Conservation (phyloP, 2,113 vertebrate species). For the Prietella phreatophila region DNA sequence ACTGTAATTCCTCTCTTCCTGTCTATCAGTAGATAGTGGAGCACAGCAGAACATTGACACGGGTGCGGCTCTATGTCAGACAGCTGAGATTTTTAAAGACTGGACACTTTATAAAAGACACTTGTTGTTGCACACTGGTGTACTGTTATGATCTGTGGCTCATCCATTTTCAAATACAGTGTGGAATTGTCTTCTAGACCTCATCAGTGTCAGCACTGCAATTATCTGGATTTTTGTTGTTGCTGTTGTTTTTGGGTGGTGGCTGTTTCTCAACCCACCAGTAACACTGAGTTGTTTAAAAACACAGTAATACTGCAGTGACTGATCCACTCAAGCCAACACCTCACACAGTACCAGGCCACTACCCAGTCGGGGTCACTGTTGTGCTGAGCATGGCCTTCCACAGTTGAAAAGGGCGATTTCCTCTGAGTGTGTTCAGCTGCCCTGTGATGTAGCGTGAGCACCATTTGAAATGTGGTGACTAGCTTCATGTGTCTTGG, state of each 20-base stretch:
- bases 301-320: not conserved
- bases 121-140: not conserved
- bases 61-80: not conserved
- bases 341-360: not conserved
- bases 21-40: not conserved
- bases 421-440: not conserved
- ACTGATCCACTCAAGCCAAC: not conserved
- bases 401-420: not conserved
- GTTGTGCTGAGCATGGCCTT: not conserved
- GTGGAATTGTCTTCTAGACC: not conserved
- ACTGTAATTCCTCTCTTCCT: not conserved
- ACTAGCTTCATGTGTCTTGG: not conserved
- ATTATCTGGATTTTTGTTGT: not conserved
- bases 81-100: not conserved
- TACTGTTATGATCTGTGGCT: not conserved
- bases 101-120: not conserved
- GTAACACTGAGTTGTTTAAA: not conserved
- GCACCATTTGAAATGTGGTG: not conserved
- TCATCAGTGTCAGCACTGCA: not conserved
- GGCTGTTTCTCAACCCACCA: not conserved
- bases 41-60: not conserved
- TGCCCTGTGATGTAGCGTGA: not conserved
- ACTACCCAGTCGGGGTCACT: not conserved
- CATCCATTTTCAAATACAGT: not conserved
- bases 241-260: not conserved